A percentile compares a stretch with the other conserved stretches of the same genome.
Conservation (phyloP, 2,888 invertebrate genomes). For the Branchellion lobata region DNA sequence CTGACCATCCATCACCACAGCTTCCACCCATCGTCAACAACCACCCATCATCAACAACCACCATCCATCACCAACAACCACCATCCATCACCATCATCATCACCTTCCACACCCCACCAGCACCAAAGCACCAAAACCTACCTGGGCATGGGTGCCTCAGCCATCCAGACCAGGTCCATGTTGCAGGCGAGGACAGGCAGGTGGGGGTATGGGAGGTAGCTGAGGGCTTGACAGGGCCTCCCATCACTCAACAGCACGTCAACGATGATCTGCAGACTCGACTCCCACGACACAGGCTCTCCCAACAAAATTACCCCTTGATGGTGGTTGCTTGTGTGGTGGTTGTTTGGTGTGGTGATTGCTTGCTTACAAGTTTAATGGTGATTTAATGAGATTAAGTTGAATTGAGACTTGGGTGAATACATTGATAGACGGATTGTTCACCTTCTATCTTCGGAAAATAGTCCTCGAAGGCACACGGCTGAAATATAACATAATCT, state of each 20-base stretch:
- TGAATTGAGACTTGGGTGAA: background rate
- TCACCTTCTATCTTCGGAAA: conserved; percentile 66
- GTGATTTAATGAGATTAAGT: background rate
- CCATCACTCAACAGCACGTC: conserved; percentile 70
- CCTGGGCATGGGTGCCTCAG: conserved; percentile 70
- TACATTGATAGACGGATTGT: background rate
- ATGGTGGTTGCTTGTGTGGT: background rate
- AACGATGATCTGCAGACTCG: conserved; percentile 68
- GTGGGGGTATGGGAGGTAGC: conserved; percentile 67
- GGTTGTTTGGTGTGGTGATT: background rate
- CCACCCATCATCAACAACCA: background rate
- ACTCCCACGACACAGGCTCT: conserved; percentile 72
- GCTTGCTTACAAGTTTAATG: too few species aligned
- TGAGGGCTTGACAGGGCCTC: conserved; percentile 60
- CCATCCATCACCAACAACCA: background rate
- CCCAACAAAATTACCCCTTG: conserved; percentile 70
- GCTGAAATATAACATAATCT: conserved; percentile 55
- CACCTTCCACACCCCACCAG: background rate
- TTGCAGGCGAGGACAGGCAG: conserved; percentile 72
- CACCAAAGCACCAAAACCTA: conserved; percentile 54
- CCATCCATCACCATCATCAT: background rate
- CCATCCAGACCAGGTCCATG: conserved; percentile 71
- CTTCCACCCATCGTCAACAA: background rate
- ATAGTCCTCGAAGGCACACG: conserved; percentile 65
- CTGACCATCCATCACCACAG: background rate